These are phyloP conservation scores for Pantala flavescens DNA, from an alignment of 1,140 invertebrate genomes.

Conservation along the genomic window DNA sequence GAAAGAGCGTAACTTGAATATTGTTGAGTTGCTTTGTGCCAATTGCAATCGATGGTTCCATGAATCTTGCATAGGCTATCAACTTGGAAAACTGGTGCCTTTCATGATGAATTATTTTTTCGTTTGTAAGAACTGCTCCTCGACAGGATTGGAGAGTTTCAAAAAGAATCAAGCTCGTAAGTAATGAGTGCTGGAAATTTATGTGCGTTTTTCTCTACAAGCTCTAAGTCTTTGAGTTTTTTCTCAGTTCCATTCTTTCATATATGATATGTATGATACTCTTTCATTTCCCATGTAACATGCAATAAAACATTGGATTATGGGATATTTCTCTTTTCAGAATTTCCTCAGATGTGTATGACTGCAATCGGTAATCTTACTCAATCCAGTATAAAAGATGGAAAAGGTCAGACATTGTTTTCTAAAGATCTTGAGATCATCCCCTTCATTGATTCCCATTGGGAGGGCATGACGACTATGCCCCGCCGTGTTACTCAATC, in stretches of 20 bases:
- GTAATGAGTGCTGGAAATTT: too few relatives aligned
- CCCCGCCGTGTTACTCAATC: slow-evolving; percentile 81
- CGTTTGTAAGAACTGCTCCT: slow-evolving; percentile 90
- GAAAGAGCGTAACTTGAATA: slow-evolving; percentile 82
- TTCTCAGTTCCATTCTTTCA: too few relatives aligned
- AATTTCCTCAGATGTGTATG: slow-evolving; percentile 88
- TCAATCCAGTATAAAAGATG: slow-evolving; percentile 63
- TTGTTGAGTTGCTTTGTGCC: slow-evolving; percentile 80
- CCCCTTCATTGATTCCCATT: slow-evolving; percentile 91
- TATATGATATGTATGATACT: too few relatives aligned
- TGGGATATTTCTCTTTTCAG: too few relatives aligned
- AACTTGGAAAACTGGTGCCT: slow-evolving; percentile 80
- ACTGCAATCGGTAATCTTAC: slow-evolving; percentile 88
- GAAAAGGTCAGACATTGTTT: slow-evolving; percentile 53
- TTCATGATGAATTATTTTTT: slow-evolving; percentile 96
- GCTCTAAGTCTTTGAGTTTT: too few relatives aligned
- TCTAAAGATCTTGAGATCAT: slow-evolving; percentile 90
- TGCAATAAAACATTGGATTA: too few relatives aligned
- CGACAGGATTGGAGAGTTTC: slow-evolving; percentile 78
- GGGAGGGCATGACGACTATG: slow-evolving; percentile 92
- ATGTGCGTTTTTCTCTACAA: too few relatives aligned
- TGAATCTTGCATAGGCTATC: slow-evolving; percentile 82
- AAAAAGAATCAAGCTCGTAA: slow-evolving; percentile 86
- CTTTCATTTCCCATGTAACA: too few relatives aligned
- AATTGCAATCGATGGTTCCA: slow-evolving; percentile 87